Evolutionary conservation across 2,888 invertebrate genomes (phyloP).

Genomic region (Lysandra coridon): DNA sequence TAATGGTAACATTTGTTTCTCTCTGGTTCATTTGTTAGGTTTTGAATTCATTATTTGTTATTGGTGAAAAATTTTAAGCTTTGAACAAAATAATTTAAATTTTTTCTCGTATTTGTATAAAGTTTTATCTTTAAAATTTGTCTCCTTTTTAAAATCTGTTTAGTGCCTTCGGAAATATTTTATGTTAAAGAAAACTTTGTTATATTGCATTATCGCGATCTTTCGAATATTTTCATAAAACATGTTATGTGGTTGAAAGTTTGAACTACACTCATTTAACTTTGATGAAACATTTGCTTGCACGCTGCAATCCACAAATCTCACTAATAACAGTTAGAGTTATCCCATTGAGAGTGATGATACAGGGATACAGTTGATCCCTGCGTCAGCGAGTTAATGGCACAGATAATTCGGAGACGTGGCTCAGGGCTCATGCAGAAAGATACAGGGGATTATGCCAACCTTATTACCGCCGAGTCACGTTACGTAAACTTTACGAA

Average conservation of each 20-base stretch:
- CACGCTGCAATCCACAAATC: neutral
- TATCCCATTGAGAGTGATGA: conserved; percentile 46
- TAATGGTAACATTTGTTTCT: neutral
- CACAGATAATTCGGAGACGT: conserved; percentile 59
- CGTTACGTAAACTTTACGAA: conserved; percentile 40
- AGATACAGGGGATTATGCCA: conserved; percentile 57
- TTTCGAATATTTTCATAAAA: too few relatives aligned
- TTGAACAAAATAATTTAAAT: too few relatives aligned
- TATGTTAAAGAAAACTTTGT: too few relatives aligned
- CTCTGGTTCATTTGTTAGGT: neutral
- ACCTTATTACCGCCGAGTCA: conserved; percentile 52
- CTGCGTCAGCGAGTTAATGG: conserved; percentile 55
- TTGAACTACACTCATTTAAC: too few relatives aligned
- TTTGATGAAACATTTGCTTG: neutral
- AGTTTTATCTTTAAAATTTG: too few relatives aligned
- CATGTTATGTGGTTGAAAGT: too few relatives aligned
- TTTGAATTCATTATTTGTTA: neutral
- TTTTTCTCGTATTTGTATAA: too few relatives aligned
- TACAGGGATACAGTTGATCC: conserved; percentile 47
- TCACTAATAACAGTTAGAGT: conserved; percentile 21
- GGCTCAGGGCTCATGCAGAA: conserved; percentile 48
- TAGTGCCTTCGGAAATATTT: too few relatives aligned
- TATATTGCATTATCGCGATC: too few relatives aligned
- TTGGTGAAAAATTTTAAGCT: neutral
- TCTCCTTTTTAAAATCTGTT: too few relatives aligned